phyloP scores from a whole-genome alignment of 1,140 invertebrate genomes.

The Lucilia sericata region DNA sequence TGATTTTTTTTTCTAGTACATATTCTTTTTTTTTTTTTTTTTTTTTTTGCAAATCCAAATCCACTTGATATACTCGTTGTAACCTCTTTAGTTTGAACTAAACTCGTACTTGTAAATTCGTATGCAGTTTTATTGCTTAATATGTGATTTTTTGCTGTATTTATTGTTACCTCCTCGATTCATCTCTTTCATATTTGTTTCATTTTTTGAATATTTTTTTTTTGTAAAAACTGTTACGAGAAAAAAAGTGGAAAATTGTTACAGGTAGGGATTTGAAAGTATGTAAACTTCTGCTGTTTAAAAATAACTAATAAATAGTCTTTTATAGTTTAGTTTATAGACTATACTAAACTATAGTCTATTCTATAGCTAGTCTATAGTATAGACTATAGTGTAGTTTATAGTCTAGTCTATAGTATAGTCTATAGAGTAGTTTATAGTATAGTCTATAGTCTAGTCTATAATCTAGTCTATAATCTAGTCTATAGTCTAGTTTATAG shows the following conservation, averaged over 20 bases:
- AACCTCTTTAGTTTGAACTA: no score
- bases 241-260: neutral
- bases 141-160: constrained; percentile 12
- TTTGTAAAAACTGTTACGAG: neutral
- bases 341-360: no score
- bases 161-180: neutral
- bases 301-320: no score
- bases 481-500: no score
- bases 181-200: neutral
- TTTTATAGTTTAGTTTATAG: no score
- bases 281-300: neutral
- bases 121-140: constrained; percentile 9
- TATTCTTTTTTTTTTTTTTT: neutral
- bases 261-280: neutral
- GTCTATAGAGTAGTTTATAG: no score
- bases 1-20: neutral
- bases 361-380: no score
- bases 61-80: neutral
- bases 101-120: neutral
- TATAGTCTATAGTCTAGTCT: no score
- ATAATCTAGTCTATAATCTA: no score
- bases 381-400: no score
- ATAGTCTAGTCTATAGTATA: no score
- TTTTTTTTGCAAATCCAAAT: neutral
- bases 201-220: neutral